These are phyloP conservation scores for Ceratotherium simum DNA, from an alignment of 2,113 vertebrate genomes.

Conservation along the genomic window DNA sequence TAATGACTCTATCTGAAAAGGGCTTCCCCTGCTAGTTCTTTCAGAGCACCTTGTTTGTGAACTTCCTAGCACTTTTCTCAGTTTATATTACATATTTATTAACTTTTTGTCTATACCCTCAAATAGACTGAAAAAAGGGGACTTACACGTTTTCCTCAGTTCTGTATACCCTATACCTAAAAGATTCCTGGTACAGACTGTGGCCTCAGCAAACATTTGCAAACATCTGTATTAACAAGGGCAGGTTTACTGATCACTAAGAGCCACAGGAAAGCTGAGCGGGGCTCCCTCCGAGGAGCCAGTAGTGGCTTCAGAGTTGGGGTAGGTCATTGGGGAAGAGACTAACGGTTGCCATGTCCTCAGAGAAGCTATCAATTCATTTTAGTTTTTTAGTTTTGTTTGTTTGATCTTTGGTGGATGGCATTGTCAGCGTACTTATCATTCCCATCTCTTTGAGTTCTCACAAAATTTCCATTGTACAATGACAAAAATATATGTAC, in stretches of 20 bases:
- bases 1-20: background rate
- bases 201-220: background rate
- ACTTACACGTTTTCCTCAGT: background rate
- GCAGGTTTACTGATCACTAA: background rate
- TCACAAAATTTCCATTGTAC: background rate
- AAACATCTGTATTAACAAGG: background rate
- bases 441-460: background rate
- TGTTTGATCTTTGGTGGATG: background rate
- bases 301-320: background rate
- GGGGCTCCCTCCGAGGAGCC: background rate
- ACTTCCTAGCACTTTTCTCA: background rate
- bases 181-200: background rate
- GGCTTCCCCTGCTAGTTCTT: background rate
- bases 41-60: background rate
- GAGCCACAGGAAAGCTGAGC: background rate
- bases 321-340: background rate
- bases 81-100: background rate
- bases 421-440: background rate
- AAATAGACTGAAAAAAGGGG: background rate
- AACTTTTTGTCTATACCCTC: background rate
- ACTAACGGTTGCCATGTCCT: background rate
- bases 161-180: background rate
- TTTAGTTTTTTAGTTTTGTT: background rate
- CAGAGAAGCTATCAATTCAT: background rate
- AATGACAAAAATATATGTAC: background rate